Percentiles rank a stretch among this genome's conserved stretches.
Conservation (phyloP, 2,797 vertebrate species). For the Sebastes paucispinis region DNA sequence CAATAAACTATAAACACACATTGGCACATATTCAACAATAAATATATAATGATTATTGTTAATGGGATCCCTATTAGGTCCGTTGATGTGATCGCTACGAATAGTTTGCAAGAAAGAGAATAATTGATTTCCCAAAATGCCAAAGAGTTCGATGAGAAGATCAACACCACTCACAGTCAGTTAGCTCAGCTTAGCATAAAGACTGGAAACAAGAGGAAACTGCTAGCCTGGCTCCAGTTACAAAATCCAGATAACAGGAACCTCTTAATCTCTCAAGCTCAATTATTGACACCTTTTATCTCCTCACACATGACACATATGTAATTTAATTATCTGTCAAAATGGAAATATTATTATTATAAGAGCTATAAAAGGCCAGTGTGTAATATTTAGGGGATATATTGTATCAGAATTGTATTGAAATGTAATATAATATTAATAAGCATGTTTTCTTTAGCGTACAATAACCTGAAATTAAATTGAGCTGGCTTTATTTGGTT, state of each 20-base stretch:
- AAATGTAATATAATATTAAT: too few species aligned
- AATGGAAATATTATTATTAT: rapidly evolving
- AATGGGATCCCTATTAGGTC: background rate
- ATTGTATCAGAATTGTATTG: too few species aligned
- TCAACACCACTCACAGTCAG: too few species aligned
- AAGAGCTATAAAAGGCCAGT: rapidly evolving
- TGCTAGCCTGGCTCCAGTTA: background rate
- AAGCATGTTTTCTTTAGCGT: too few species aligned
- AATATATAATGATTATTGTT: background rate
- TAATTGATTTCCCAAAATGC: too few species aligned
- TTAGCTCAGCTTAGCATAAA: background rate
- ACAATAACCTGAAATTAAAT: too few species aligned
- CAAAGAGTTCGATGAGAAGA: too few species aligned
- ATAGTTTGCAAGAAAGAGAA: background rate
- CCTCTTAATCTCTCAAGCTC: background rate
- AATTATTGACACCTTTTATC: background rate
- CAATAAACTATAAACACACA: background rate
- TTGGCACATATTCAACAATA: background rate
- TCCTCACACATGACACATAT: background rate
- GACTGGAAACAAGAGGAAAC: background rate
- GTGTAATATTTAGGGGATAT: too few species aligned
- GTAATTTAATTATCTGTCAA: too few species aligned
- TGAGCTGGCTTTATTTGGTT: too few species aligned
- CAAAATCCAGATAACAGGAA: background rate
- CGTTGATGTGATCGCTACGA: background rate